Evolutionary conservation across 2,797 vertebrate genomes (phyloP).

Genomic region (Australoheros facetus): DNA sequence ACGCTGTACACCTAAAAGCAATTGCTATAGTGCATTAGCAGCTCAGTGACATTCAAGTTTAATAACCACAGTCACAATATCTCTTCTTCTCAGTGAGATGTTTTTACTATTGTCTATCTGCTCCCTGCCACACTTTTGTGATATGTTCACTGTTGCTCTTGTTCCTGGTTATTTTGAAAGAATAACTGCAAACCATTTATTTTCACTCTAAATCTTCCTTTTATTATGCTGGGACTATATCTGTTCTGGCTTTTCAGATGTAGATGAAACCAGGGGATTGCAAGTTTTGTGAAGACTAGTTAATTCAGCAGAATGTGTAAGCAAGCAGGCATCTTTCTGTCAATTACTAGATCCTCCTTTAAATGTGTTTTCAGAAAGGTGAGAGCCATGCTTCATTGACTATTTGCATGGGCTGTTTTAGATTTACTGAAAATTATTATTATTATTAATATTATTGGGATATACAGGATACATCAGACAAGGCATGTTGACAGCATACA

Average conservation of each 20-base stretch:
- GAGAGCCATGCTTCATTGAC: slow-evolving; percentile 34
- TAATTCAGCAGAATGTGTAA: slow-evolving; percentile 57
- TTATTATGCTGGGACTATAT: not conserved
- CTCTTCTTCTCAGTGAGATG: not conserved
- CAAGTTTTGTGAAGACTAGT: slow-evolving; percentile 43
- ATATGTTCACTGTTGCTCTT: not conserved
- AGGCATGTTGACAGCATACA: not conserved
- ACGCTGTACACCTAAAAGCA: slow-evolving; percentile 24
- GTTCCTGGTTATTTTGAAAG: not conserved
- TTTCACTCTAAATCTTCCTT: not conserved
- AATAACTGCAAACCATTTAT: not conserved
- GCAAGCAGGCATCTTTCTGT: slow-evolving; percentile 44
- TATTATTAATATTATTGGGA: not conserved
- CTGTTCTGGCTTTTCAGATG: slow-evolving; percentile 4
- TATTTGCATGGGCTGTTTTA: slow-evolving; percentile 45
- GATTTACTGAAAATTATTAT: slow-evolving; percentile 32
- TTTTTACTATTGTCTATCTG: slow-evolving; percentile 16
- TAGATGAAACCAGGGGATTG: slow-evolving; percentile 3
- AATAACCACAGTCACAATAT: slow-evolving; percentile 35
- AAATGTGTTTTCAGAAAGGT: slow-evolving; percentile 48
- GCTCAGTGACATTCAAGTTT: slow-evolving; percentile 47
- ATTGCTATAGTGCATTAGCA: slow-evolving; percentile 21
- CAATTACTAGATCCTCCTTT: slow-evolving; percentile 58
- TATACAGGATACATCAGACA: not conserved
- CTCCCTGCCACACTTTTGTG: not conserved